Base-by-base conservation (phyloP, 2,888 invertebrate species). In the Fabriciana adippe region DNA sequence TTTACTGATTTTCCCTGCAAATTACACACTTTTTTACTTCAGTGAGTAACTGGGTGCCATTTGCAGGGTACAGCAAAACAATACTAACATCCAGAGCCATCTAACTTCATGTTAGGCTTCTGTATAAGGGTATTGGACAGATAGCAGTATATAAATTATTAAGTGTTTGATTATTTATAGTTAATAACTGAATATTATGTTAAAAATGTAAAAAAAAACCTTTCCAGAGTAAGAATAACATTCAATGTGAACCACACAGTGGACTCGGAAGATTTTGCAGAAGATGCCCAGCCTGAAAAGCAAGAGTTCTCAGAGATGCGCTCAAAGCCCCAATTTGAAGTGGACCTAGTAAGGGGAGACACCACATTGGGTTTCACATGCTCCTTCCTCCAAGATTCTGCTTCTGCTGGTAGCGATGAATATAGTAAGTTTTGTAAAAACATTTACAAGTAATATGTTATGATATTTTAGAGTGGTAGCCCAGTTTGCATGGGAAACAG, bases 221-320 rank as follows among this genome's bases (percentile, higher is more conserved):
- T n/a, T 75, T 79, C 48, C 84, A 90, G 90, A 48, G 74, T 90
- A 60, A 81, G 74, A 71, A 75, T 79, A 55, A 95, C 94, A 66
- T 97, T 99, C 86, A 99, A 98, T 84, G 96, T 99, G 0, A 99
- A 99, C 86, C 98, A 99, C 87, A 97, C 98, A 0, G 98, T 99
- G 0, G 98, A 98, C 82, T 94, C 97, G 0, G 97, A 97, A 63
- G 95, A 95, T 1, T 81, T 94, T 5, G 96, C 95, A 59, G 94
- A 95, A 1, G 94, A 95, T 74, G 92, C 93, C 1, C 86, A 87
- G 71, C 86, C 89, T 6, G 96, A 97, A 66, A 96, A 97, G 86
- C 94, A 95, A 55, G 96, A 97, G 75, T 90, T 96, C 73, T 94
- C 95, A 0, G 97, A 97, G 86, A 96, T 99, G 95, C 95, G 96